Base-by-base conservation (phyloP, 2,797 vertebrate species). In the Schizothorax lantsangensis region DNA sequence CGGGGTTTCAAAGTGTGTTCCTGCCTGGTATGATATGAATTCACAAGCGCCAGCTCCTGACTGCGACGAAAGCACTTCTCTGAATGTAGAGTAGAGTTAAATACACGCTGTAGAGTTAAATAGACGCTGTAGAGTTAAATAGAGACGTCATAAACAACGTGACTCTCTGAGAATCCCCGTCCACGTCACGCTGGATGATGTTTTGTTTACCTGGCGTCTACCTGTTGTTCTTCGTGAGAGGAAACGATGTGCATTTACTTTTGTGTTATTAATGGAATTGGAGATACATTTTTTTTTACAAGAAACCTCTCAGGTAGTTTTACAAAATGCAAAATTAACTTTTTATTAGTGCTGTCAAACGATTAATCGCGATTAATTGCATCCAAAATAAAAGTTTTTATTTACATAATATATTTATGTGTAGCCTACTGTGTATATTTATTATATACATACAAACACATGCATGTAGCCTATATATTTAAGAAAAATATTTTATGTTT, bases 171-270 rank as follows among this genome's bases (percentile, higher is more conserved):
- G 19, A 59, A 59, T 45, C 15, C 74, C 36, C n/a, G 30, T 85
- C 17, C 26, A 81, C 84, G 84, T 86, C 26, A 80, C 19, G 12
- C 19, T 33, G 8, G 11, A 47, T 36, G 82, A 64, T 33, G 12
- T 79, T 17, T 6, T 83, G 11, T 47, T 73, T 54, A 40, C 21
- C 43, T 33, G n/a, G n/a, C 38, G 10, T 36, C 23, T 72, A 68
- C 62, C 64, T 26, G 78, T 81, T 47, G 14, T 43, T 54, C 23
- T 4, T 57, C 26, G 6, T 52, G 38, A 12, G n/a, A 68, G 21
- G 4, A 30, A 40, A 66, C 23, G n/a, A 14, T 17, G 12, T 47
- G 45, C 7, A 73, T 26, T 9, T 21, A 57, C 7, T 23, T 57
- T 23, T 57, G 54, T 54, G 52, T 57, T 9, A 57, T 8, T 21